These are phyloP conservation scores for Glossophaga mutica DNA, from an alignment of 2,797 vertebrate species.

Conservation along the genomic window DNA sequence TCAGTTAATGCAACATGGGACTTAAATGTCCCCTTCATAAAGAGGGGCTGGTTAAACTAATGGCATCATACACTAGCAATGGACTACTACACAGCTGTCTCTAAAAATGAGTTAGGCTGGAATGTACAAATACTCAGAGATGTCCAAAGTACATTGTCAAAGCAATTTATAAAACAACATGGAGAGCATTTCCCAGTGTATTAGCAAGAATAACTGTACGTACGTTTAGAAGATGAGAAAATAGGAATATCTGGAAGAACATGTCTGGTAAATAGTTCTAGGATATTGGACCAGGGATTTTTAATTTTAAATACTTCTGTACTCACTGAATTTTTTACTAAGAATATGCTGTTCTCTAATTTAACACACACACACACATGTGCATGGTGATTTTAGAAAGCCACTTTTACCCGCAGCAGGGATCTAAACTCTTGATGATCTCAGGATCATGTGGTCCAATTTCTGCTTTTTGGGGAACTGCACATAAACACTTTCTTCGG, in stretches of 20 bases:
- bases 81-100: neutral
- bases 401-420: neutral
- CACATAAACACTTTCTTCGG: neutral
- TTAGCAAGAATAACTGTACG: neutral
- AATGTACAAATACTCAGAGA: neutral
- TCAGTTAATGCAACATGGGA: neutral
- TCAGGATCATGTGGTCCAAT: neutral
- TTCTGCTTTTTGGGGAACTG: neutral
- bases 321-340: neutral
- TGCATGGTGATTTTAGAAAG: neutral
- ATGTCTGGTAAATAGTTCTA: neutral
- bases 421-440: neutral
- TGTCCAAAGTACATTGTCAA: neutral
- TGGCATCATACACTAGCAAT: no score
- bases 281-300: neutral
- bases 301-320: slow-evolving; percentile 3
- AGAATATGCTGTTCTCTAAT: neutral
- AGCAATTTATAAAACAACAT: neutral
- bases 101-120: neutral
- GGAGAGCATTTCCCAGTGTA: neutral
- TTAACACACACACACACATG: neutral
- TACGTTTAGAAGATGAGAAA: neutral
- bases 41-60: neutral
- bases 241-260: neutral
- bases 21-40: neutral